These are phyloP conservation scores for Gymnodraco acuticeps DNA, from an alignment of 2,797 vertebrate genomes.

Conservation along the genomic window DNA sequence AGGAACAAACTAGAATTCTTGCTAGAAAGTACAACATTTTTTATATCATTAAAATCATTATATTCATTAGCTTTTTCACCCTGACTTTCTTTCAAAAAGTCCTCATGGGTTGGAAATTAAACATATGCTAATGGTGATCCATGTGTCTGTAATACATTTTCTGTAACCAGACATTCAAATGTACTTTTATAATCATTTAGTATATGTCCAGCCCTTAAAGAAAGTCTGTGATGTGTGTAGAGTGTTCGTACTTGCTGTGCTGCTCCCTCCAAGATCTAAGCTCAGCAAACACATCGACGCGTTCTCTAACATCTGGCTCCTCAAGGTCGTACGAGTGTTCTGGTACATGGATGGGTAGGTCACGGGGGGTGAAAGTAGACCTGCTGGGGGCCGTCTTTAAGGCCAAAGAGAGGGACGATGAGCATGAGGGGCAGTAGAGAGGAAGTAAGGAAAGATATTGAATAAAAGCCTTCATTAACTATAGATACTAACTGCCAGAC, in stretches of 20 bases:
- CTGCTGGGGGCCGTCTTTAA: constrained; percentile 69
- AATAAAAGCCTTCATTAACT: constrained; percentile 26
- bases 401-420: constrained; percentile 9
- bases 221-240: not conserved
- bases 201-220: not conserved
- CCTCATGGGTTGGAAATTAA: not conserved
- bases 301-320: constrained; percentile 57
- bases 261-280: constrained; percentile 81
- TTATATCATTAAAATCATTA: no score
- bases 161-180: constrained; percentile 2
- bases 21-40: no score
- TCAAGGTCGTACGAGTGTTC: constrained; percentile 79
- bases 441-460: constrained; percentile 7
- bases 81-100: not conserved
- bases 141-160: not conserved
- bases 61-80: not conserved
- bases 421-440: not conserved
- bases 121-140: not conserved
- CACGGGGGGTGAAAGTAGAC: constrained; percentile 48
- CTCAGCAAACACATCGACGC: constrained; percentile 77
- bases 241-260: constrained; percentile 75
- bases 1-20: not conserved
- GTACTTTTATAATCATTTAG: not conserved
- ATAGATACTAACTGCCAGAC: constrained; percentile 1
- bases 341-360: constrained; percentile 74